phyloP scores from a whole-genome alignment of 2,888 invertebrate species.

The Mystacides longicornis region DNA sequence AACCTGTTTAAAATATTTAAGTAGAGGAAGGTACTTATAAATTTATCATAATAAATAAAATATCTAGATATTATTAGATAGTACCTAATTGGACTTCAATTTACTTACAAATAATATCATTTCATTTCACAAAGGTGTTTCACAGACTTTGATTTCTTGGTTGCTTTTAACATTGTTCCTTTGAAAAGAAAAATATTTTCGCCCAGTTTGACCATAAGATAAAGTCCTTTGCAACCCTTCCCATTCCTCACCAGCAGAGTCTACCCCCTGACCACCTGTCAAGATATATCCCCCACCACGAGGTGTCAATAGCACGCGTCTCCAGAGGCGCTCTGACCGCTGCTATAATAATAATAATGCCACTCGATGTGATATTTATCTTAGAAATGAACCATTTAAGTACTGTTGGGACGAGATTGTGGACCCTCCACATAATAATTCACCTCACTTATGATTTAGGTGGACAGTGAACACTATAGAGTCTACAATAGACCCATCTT shows the following conservation, averaged over 20 bases:
- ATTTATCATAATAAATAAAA: too few species aligned
- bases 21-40: too few species aligned
- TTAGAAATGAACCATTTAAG: constrained; percentile 7
- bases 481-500: too few species aligned
- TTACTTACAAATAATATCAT: not conserved
- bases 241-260: not conserved
- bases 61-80: too few species aligned
- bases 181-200: too few species aligned
- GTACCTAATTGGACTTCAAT: too few species aligned
- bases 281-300: constrained; percentile 20
- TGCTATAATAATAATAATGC: too few species aligned
- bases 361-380: constrained; percentile 25
- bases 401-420: not conserved
- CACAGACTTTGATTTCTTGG: not conserved
- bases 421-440: not conserved
- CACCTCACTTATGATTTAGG: too few species aligned
- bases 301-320: constrained; percentile 24
- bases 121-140: not conserved
- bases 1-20: too few species aligned
- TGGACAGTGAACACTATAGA: too few species aligned
- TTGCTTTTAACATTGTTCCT: not conserved
- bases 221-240: not conserved
- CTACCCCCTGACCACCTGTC: constrained; percentile 4
- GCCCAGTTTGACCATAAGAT: too few species aligned
- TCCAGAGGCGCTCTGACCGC: constrained; percentile 17